Percentiles rank a stretch among this genome's conserved stretches.
Evolutionary conservation across 1,140 invertebrate species (phyloP).

Genomic region (Hylaeus anthracinus): DNA sequence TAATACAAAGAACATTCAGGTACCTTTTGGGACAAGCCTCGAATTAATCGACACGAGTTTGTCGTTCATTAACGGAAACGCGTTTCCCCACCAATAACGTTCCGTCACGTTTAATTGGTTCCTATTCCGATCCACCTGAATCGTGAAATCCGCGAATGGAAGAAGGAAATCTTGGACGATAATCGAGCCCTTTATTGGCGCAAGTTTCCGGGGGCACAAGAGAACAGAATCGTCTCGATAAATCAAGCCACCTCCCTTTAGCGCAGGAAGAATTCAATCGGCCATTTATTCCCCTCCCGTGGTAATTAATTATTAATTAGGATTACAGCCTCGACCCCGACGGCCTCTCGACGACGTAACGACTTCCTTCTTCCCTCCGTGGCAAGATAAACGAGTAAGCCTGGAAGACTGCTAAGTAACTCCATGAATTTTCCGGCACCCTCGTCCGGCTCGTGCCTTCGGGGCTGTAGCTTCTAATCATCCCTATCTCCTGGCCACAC

Average conservation of each 20-base stretch:
- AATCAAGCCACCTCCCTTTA: constrained; percentile 49
- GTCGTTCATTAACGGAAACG: background rate
- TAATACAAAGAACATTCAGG: too few relatives aligned
- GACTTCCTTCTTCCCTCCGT: constrained; percentile 58
- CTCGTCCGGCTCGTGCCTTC: constrained; percentile 64
- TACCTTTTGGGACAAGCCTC: background rate
- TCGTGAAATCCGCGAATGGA: background rate
- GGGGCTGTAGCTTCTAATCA: constrained; percentile 76
- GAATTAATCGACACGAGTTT: background rate
- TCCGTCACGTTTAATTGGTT: background rate
- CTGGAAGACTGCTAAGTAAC: constrained; percentile 70
- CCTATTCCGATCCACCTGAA: background rate
- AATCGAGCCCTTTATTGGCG: constrained; percentile 19
- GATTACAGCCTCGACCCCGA: constrained; percentile 60
- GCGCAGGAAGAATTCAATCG: constrained; percentile 66
- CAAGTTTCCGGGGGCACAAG: background rate
- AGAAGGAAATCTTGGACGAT: constrained; percentile 7
- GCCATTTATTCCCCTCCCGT: constrained; percentile 56
- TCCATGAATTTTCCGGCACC: constrained; percentile 78
- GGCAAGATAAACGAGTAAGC: constrained; percentile 73
- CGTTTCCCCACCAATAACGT: background rate
- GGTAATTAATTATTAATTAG: constrained; percentile 70
- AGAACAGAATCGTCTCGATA: constrained; percentile 49
- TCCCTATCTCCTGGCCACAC: constrained; percentile 74
- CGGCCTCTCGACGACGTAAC: constrained; percentile 61